A percentile compares a stretch with the other conserved stretches of the same genome.
Evolutionary conservation across 2,113 vertebrate genomes (phyloP).

Genomic region (Catagonus wagneri): DNA sequence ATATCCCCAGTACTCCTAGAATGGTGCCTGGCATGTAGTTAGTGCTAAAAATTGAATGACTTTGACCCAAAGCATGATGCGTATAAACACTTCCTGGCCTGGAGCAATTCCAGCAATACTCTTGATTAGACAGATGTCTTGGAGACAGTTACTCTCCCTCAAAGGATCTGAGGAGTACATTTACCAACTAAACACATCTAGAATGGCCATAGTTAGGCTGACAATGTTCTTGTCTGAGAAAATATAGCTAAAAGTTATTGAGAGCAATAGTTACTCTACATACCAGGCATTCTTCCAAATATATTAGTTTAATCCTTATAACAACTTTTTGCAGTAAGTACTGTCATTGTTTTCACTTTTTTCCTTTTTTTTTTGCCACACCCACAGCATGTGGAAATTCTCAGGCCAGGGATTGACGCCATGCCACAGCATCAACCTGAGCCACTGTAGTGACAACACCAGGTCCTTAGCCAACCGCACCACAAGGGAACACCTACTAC

Average conservation of each 20-base stretch:
- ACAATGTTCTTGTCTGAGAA: not conserved
- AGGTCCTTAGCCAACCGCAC: too few species aligned
- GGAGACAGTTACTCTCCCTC: not conserved
- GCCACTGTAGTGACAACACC: too few species aligned
- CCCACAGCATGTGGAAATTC: too few species aligned
- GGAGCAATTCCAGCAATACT: not conserved
- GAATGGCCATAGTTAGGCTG: not conserved
- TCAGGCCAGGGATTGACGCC: too few species aligned
- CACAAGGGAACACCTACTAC: too few species aligned
- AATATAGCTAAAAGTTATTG: not conserved
- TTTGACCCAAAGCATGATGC: not conserved
- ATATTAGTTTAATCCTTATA: not conserved
- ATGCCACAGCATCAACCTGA: too few species aligned
- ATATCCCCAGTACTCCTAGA: not conserved
- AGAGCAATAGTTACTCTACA: not conserved
- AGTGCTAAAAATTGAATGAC: not conserved
- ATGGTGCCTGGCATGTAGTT: not conserved
- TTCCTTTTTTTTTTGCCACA: too few species aligned
- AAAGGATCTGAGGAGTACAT: not conserved
- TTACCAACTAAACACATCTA: not conserved
- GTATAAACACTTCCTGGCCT: not conserved
- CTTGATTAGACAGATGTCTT: not conserved
- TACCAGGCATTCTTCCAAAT: not conserved
- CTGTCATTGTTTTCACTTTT: too few species aligned
- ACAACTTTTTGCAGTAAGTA: not conserved